Evolutionary conservation across 2,113 vertebrate species (phyloP), one percentile per base, ranked within the genome.

Genomic region (Seriola aureovittata): DNA sequence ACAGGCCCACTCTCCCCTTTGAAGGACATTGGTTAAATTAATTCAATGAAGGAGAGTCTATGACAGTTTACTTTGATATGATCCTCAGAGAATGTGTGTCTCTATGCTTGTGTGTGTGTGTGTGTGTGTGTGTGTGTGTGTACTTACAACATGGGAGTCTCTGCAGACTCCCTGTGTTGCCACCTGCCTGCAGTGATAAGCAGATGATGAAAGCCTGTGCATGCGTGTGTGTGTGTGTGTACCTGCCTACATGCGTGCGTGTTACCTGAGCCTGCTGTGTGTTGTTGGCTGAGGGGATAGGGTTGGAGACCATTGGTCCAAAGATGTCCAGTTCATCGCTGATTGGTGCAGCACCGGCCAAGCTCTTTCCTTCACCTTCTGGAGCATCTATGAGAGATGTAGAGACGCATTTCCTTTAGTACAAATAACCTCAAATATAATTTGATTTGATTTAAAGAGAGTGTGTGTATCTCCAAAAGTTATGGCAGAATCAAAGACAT

Each of bases 251-350:
- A 88, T 65, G 74, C 55, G 81, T 67, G 71, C 75, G 44, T 74
- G 25, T 59, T 89, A 92, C 92, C 91, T 90, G 86, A n/a, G 75
- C 42, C 70, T 87, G 85, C 71, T 94, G 93, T 82, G 93, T 70
- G 87, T 48, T 91, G 90, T 75, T 71, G 93, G 94, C 93, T 66
- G 96, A 95, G 67, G 98, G 97, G 75, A 99, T 95, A 76, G 98
- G 97, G 91, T 99, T 99, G 81, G 98, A 99, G 54, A 99, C 97
- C 98, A 99, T 99, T 42, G 98, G 98, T 80, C 98, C 98, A 72
- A 99, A 99, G 92, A 99, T 97, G 93, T 99, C 98, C 86, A 99
- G 89, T 80, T 99, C 97, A 77, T 98, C 97, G 34, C 79, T 95
- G 85, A 97, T 91, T 7, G 96, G 84, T 78, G 94, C 88, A 48